A percentile compares a stretch with the other conserved stretches of the same genome.
These are phyloP conservation scores for Channa argus DNA, from an alignment of 2,113 vertebrate species.

Conservation along the genomic window DNA sequence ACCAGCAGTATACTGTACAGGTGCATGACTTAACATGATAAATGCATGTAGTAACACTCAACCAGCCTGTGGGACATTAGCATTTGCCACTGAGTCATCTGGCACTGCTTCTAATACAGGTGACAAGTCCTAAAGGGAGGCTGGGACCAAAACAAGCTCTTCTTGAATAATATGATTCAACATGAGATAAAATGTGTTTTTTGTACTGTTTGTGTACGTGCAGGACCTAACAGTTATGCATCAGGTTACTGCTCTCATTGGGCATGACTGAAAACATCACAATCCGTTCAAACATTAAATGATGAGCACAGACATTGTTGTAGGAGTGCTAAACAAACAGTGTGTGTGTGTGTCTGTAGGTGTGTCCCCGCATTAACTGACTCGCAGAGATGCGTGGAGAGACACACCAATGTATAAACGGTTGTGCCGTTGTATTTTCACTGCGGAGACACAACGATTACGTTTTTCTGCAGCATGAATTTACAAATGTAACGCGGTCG, in stretches of 20 bases:
- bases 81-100: slow-evolving; percentile 7
- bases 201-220: neutral
- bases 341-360: slow-evolving; percentile 20
- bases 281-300: neutral
- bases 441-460: neutral
- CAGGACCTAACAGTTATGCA: neutral
- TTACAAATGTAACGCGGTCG: slow-evolving; percentile 12
- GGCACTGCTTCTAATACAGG: slow-evolving; percentile 1
- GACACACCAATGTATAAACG: slow-evolving; percentile 38
- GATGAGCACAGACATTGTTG: slow-evolving; percentile 15
- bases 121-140: slow-evolving; percentile 14
- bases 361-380: slow-evolving; percentile 21
- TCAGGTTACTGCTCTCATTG: neutral
- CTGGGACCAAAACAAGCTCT: slow-evolving; percentile 8
- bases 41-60: slow-evolving; percentile 29
- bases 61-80: slow-evolving; percentile 9
- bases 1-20: neutral
- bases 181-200: neutral
- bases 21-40: neutral
- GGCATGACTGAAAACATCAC: no score
- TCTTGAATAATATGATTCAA: neutral
- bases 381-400: slow-evolving; percentile 49
- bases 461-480: slow-evolving; percentile 9
- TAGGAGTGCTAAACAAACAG: slow-evolving; percentile 32
- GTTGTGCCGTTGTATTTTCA: slow-evolving; percentile 5